A percentile compares a stretch with the other conserved stretches of the same genome.
These are phyloP conservation scores for Prionace glauca DNA, from an alignment of 2,797 vertebrate genomes.

Conservation along the genomic window DNA sequence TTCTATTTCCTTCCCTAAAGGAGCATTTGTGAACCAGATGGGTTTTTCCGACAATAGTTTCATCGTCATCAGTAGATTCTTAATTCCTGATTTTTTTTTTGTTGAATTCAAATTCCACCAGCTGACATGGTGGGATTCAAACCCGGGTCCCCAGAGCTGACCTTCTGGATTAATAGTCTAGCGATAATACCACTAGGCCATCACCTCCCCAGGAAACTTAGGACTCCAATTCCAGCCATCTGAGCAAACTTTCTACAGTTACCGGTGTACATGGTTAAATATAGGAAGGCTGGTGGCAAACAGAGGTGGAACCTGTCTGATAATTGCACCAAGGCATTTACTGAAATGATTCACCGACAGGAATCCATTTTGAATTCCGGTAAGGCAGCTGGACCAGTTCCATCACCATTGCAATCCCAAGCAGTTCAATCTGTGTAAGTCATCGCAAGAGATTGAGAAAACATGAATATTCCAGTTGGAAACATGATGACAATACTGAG, in stretches of 20 bases:
- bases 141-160: too few species aligned
- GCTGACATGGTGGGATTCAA: too few species aligned
- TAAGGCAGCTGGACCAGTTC: background rate
- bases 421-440: background rate
- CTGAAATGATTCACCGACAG: background rate
- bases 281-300: background rate
- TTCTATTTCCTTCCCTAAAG: too few species aligned
- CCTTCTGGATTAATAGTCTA: too few species aligned
- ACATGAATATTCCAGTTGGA: background rate
- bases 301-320: background rate
- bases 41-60: too few species aligned
- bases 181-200: too few species aligned
- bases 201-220: too few species aligned
- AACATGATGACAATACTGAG: background rate
- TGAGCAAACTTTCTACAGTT: background rate
- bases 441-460: background rate
- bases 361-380: background rate
- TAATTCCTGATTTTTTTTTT: too few species aligned
- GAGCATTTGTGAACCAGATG: too few species aligned
- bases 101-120: too few species aligned
- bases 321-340: background rate
- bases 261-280: background rate
- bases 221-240: background rate
- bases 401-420: background rate
- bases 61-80: too few species aligned